These are phyloP conservation scores for Symphodus melops DNA, from an alignment of 2,113 vertebrate species.

Conservation along the genomic window DNA sequence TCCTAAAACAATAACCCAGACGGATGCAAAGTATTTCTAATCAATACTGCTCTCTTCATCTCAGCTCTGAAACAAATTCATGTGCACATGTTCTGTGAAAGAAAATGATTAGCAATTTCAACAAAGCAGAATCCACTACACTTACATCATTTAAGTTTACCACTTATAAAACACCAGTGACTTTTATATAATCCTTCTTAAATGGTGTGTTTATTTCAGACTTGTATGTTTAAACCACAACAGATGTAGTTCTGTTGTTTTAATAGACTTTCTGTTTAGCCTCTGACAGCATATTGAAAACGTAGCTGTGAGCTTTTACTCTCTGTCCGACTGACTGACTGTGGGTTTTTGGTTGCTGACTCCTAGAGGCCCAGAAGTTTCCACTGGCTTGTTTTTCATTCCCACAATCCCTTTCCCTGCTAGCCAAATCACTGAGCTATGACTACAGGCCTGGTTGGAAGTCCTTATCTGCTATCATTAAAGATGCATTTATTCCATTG, in stretches of 20 bases:
- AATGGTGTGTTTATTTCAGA: slow-evolving; percentile 32
- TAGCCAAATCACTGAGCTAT: slow-evolving; percentile 83
- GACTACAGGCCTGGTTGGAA: slow-evolving; percentile 82
- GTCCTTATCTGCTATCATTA: slow-evolving; percentile 85
- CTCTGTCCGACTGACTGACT: slow-evolving; percentile 75
- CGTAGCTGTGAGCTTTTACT: slow-evolving; percentile 68
- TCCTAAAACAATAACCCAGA: slow-evolving; percentile 52
- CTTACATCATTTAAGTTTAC: slow-evolving; percentile 32
- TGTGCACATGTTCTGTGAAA: slow-evolving; percentile 55
- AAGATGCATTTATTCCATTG: slow-evolving; percentile 84
- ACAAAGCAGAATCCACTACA: slow-evolving; percentile 50
- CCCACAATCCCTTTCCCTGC: slow-evolving; percentile 77
- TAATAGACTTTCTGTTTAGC: slow-evolving; percentile 68
- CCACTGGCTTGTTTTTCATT: slow-evolving; percentile 81
- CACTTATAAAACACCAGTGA: slow-evolving; percentile 22
- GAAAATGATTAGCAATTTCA: slow-evolving; percentile 71
- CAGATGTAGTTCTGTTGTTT: slow-evolving; percentile 53
- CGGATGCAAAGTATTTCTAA: slow-evolving; percentile 57
- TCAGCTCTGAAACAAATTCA: slow-evolving; percentile 28
- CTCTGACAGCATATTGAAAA: slow-evolving; percentile 68
- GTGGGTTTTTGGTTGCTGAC: slow-evolving; percentile 75
- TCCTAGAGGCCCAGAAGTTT: slow-evolving; percentile 81
- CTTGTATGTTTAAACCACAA: slow-evolving; percentile 31
- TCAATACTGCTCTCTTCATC: slow-evolving; percentile 43
- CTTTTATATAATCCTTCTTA: slow-evolving; percentile 38